Evolutionary conservation across 2,113 vertebrate genomes (phyloP), one percentile per base, ranked within the genome.

Genomic region (Sturnus vulgaris): DNA sequence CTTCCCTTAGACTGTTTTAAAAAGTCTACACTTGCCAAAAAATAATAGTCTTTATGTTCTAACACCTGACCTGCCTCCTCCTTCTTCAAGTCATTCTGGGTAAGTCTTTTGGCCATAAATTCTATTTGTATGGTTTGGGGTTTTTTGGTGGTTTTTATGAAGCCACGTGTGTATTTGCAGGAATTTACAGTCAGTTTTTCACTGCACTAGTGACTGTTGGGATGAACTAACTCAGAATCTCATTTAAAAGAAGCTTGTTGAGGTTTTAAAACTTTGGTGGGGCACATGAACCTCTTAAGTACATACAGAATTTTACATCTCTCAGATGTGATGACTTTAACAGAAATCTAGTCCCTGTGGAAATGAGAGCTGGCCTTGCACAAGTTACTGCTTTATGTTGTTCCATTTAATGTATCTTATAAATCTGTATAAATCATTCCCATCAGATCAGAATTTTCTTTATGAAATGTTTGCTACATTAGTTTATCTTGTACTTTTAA

Each of bases 21-120:
- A 98, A 98, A 99, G 98, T 97, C 99, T 99, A 98, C 99, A 99
- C 95, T 98, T 99, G 98, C 99, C 99, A 97, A 99, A 99, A 98
- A 99, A 99, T 98, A 99, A 99, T 98, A 99, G 98, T 98, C 98
- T 99, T 95, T 99, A 99, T 95, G 99, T 99, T 91, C 98, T 99
- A 97, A 99, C 99, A 63, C 99, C 99, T 89, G 99, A 99, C 89
- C 98, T 99, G 84, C 98, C 98, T 83, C 98, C 98, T 72, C 97
- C 99, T 97, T 98, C 99, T 96, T 98, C 99, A 96, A 98, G 98
- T 97, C 98, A 99, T 97, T 98, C 98, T 98, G 98, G 99, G 99
- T 99, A 98, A 98, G 97, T 95, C 85, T 88, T 66, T 80, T 77
- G 18, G 28, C 52, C 21, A 8, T 91, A 50, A 60, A 39, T 85